Conservation (phyloP, 2,113 vertebrate genomes). For the Dasypus novemcinctus region DNA sequence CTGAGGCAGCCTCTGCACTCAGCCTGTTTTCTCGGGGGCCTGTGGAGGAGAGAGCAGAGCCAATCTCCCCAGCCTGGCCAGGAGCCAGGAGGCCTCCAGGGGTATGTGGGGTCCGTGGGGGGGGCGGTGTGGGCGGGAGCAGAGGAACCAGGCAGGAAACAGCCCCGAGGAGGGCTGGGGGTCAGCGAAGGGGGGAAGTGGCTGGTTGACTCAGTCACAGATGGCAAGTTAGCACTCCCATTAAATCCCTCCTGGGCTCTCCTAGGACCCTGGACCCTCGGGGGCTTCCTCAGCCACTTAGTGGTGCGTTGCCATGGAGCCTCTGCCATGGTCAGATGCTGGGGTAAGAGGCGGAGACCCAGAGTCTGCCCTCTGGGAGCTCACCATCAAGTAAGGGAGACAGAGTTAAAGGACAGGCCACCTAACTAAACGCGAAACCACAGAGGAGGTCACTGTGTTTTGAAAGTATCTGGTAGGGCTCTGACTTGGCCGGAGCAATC, state of each 20-base stretch:
- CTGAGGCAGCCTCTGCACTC: not conserved
- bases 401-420: not conserved
- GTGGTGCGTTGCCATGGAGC: not conserved
- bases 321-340: not conserved
- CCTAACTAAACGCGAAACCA: not conserved
- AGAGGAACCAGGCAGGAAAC: conserved; percentile 38
- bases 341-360: not conserved
- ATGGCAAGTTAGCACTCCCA: conserved; percentile 10
- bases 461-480: not conserved
- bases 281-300: not conserved
- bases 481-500: not conserved
- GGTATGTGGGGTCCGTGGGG: not conserved
- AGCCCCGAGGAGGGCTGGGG: not conserved
- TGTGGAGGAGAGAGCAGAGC: not conserved
- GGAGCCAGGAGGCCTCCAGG: not conserved
- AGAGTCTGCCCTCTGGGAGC: not conserved
- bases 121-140: not conserved
- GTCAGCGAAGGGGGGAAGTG: not conserved
- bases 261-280: not conserved
- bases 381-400: not conserved
- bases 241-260: not conserved
- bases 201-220: not conserved
- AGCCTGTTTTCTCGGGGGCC: not conserved
- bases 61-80: not conserved
- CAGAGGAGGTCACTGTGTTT: not conserved